Percentiles rank a stretch among this genome's conserved stretches.
These are phyloP conservation scores for Volucella inflata DNA, from an alignment of 2,888 invertebrate species.

Conservation along the genomic window DNA sequence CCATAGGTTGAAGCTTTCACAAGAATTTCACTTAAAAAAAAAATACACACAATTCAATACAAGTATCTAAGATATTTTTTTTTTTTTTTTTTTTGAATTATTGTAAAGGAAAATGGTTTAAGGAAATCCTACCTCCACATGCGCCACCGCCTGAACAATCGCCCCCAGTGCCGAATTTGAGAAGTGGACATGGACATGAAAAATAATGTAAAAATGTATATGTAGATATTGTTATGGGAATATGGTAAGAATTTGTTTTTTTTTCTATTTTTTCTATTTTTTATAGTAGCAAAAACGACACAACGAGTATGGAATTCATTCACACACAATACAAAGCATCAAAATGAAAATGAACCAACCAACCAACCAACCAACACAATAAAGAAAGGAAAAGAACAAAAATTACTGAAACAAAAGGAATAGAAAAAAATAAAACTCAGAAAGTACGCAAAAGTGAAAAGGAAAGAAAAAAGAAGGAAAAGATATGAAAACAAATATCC, in stretches of 20 bases:
- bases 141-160: conserved; percentile 75
- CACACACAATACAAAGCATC: conserved; percentile 73
- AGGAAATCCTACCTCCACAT: conserved; percentile 76
- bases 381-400: conserved; percentile 19
- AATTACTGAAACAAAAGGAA: conserved; percentile 33
- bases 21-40: conserved; percentile 35
- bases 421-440: conserved; percentile 33
- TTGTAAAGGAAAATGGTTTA: conserved; percentile 61
- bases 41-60: conserved; percentile 43
- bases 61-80: conserved; percentile 58
- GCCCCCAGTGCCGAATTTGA: conserved; percentile 75
- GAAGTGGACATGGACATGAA: conserved; percentile 75
- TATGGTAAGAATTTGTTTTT: conserved; percentile 60
- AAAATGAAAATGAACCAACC: too few species aligned
- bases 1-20: conserved; percentile 29
- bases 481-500: conserved; percentile 38
- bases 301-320: conserved; percentile 73
- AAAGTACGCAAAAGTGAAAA: conserved; percentile 24
- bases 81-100: neutral
- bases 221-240: conserved; percentile 75
- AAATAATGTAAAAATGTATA: conserved; percentile 76
- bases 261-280: conserved; percentile 52
- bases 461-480: conserved; percentile 6
- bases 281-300: conserved; percentile 66
- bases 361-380: neutral